phyloP scores from a whole-genome alignment of 2,888 invertebrate species.

The Mystacides longicornis region DNA sequence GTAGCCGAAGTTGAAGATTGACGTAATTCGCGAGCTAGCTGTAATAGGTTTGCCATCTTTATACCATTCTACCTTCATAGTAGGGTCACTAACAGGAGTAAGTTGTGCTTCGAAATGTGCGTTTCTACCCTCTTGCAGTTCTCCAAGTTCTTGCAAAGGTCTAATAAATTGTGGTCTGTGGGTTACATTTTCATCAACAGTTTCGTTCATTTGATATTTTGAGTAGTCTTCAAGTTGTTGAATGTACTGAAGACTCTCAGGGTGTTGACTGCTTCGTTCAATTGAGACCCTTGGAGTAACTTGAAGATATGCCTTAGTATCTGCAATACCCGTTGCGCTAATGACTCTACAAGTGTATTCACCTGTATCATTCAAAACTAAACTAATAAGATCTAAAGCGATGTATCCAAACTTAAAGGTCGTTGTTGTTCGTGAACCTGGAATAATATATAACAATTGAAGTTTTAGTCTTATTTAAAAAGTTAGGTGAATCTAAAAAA shows the following conservation, averaged over 20 bases:
- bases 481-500: background rate
- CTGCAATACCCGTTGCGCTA: conserved; percentile 79
- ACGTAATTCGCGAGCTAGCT: conserved; percentile 94
- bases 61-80: conserved; percentile 93
- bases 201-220: conserved; percentile 77
- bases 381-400: conserved; percentile 82
- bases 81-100: conserved; percentile 86
- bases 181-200: conserved; percentile 70
- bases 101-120: conserved; percentile 91
- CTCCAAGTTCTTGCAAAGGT: conserved; percentile 77
- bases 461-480: background rate
- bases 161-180: conserved; percentile 84
- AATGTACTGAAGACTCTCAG: conserved; percentile 84
- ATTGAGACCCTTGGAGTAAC: conserved; percentile 77
- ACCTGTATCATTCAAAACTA: conserved; percentile 79
- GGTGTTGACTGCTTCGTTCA: conserved; percentile 84
- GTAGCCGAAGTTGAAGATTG: conserved; percentile 98
- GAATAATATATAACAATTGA: conserved; percentile 16
- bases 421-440: conserved; percentile 91
- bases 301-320: conserved; percentile 74
- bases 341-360: conserved; percentile 85
- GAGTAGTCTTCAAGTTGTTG: conserved; percentile 87
- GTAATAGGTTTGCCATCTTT: conserved; percentile 92
- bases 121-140: conserved; percentile 82
- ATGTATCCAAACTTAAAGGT: conserved; percentile 98